Evolutionary conservation across 2,888 invertebrate genomes (phyloP).

Genomic region (Tuberolachnus salignus): DNA sequence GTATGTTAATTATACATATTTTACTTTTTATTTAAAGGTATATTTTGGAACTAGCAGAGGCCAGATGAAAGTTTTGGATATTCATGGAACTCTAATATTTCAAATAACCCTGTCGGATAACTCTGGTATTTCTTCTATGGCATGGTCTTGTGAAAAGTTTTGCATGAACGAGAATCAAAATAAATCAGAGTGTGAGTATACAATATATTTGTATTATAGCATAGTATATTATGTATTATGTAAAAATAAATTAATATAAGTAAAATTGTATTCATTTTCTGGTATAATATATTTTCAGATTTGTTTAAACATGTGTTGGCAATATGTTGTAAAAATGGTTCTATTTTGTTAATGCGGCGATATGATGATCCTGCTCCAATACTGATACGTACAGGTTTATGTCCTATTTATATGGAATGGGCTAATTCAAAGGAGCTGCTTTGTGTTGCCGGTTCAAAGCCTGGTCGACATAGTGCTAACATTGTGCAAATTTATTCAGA

Average conservation of each 20-base stretch:
- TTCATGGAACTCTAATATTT: slow-evolving; percentile 93
- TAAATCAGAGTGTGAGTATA: slow-evolving; percentile 63
- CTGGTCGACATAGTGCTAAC: slow-evolving; percentile 73
- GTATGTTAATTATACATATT: neutral
- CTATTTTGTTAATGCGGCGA: slow-evolving; percentile 83
- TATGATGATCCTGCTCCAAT: slow-evolving; percentile 93
- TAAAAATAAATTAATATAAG: neutral
- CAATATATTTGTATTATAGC: neutral
- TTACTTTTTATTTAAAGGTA: slow-evolving; percentile 66
- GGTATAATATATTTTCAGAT: slow-evolving; percentile 62
- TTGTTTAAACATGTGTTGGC: slow-evolving; percentile 80
- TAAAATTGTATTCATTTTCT: slow-evolving; percentile 3
- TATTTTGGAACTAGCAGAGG: slow-evolving; percentile 95
- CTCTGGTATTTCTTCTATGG: slow-evolving; percentile 87
- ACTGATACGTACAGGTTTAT: slow-evolving; percentile 80
- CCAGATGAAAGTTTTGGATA: slow-evolving; percentile 95
- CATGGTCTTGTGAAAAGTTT: slow-evolving; percentile 97
- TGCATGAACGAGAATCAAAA: slow-evolving; percentile 92
- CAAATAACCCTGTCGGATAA: slow-evolving; percentile 87
- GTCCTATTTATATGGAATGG: slow-evolving; percentile 92
- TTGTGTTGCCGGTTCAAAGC: slow-evolving; percentile 80
- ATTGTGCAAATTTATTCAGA: slow-evolving; percentile 91
- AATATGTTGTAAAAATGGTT: slow-evolving; percentile 87
- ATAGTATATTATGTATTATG: neutral
- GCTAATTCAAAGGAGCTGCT: slow-evolving; percentile 90